A percentile compares a stretch with the other conserved stretches of the same genome.
Conservation (phyloP, 2,113 vertebrate genomes). For the Lanius collurio region DNA sequence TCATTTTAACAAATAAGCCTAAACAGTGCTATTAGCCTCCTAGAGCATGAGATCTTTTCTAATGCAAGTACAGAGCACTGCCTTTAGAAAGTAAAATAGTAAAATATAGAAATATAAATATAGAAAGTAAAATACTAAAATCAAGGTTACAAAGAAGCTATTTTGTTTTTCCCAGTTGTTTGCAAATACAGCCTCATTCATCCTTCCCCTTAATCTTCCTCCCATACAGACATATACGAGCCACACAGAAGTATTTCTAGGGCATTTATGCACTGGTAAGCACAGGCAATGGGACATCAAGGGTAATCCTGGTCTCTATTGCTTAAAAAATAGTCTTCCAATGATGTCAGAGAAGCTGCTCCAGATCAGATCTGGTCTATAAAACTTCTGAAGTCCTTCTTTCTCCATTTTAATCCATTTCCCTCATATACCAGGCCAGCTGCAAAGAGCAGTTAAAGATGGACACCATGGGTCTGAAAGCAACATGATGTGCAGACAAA, state of each 20-base stretch:
- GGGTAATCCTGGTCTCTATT: not conserved
- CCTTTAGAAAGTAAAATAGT: not conserved
- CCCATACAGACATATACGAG: not conserved
- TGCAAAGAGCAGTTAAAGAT: not conserved
- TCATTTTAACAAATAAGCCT: not conserved
- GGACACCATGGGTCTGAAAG: not conserved
- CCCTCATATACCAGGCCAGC: not conserved
- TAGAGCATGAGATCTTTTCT: not conserved
- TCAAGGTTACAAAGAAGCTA: not conserved
- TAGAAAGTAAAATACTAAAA: not conserved
- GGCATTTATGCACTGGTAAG: not conserved
- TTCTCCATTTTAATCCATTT: not conserved
- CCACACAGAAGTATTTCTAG: not conserved
- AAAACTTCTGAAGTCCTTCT: not conserved
- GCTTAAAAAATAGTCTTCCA: not conserved
- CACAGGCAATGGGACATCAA: not conserved
- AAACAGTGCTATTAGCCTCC: not conserved
- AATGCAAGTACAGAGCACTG: not conserved
- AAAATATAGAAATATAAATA: not conserved
- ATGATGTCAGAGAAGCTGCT: not conserved
- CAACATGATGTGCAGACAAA: rapidly evolving
- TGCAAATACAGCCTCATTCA: not conserved
- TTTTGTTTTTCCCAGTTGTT: not conserved
- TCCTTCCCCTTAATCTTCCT: not conserved
- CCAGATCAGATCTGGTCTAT: not conserved